Conservation (phyloP, 2,797 vertebrate species). For the Phrynocephalus vlangalii region DNA sequence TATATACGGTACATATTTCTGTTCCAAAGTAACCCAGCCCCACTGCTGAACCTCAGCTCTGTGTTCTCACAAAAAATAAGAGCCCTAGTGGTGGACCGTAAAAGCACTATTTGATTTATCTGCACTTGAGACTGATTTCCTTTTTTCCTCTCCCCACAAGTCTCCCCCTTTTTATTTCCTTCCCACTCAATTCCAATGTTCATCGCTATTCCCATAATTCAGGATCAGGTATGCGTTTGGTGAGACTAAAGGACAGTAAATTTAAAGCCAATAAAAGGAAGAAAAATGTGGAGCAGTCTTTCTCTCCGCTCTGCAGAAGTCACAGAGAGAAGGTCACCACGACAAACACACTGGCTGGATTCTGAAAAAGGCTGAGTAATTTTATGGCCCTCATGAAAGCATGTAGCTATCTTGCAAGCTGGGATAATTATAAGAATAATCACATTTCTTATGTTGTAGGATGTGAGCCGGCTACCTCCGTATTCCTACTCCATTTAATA, state of each 20-base stretch:
- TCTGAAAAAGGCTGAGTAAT: constrained; percentile 38
- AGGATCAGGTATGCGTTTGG: constrained; percentile 50
- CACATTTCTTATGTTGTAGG: constrained; percentile 35
- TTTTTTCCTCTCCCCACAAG: background rate
- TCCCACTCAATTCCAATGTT: background rate
- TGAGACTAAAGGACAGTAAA: constrained; percentile 57
- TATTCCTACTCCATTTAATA: constrained; percentile 40
- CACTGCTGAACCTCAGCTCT: background rate
- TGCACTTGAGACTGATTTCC: background rate
- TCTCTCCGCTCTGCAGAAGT: constrained; percentile 30
- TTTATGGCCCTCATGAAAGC: constrained; percentile 43
- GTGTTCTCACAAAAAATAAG: background rate
- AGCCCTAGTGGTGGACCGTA: background rate
- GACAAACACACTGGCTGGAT: constrained; percentile 26
- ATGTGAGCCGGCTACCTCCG: constrained; percentile 34
- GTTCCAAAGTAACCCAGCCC: background rate
- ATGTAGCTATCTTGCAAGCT: constrained; percentile 34
- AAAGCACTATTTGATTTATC: background rate
- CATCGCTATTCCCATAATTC: constrained; percentile 13
- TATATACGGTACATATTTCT: background rate
- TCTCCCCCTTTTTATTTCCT: background rate
- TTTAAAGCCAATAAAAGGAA: constrained; percentile 48
- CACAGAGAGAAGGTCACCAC: constrained; percentile 20
- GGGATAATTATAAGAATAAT: constrained; percentile 44
- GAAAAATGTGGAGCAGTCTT: constrained; percentile 37